These are phyloP conservation scores for Heliconius hermathena DNA, from an alignment of 1,140 invertebrate genomes.

Conservation along the genomic window DNA sequence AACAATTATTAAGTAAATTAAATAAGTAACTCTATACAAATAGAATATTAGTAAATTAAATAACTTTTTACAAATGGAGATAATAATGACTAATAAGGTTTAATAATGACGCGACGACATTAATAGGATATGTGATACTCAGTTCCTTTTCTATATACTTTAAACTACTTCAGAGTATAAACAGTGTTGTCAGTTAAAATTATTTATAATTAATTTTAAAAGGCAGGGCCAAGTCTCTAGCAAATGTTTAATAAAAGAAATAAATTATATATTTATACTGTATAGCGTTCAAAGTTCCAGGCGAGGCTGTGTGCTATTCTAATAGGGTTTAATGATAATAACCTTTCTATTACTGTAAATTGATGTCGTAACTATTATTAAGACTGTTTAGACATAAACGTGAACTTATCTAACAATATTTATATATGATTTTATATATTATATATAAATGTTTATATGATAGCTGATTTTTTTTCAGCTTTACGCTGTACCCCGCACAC, in stretches of 20 bases:
- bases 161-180: not conserved
- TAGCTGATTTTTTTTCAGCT: too few relatives aligned
- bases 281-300: slow-evolving; percentile 1
- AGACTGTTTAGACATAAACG: slow-evolving; percentile 6
- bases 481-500: too few relatives aligned
- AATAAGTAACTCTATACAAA: too few relatives aligned
- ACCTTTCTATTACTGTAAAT: slow-evolving; percentile 55
- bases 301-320: slow-evolving; percentile 41
- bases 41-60: too few relatives aligned
- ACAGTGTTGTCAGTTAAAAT: not conserved
- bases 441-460: too few relatives aligned
- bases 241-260: slow-evolving; percentile 23
- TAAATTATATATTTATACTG: not conserved
- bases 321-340: slow-evolving; percentile 53
- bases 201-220: not conserved
- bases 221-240: not conserved
- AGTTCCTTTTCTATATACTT: not conserved
- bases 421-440: not conserved
- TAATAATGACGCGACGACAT: too few relatives aligned
- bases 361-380: slow-evolving; percentile 45
- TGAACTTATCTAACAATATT: not conserved
- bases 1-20: too few relatives aligned
- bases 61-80: too few relatives aligned
- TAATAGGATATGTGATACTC: too few relatives aligned
- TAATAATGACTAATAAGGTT: too few relatives aligned